These are phyloP conservation scores for Sphaerophoria taeniata DNA, from an alignment of 2,888 invertebrate species.

Conservation along the genomic window DNA sequence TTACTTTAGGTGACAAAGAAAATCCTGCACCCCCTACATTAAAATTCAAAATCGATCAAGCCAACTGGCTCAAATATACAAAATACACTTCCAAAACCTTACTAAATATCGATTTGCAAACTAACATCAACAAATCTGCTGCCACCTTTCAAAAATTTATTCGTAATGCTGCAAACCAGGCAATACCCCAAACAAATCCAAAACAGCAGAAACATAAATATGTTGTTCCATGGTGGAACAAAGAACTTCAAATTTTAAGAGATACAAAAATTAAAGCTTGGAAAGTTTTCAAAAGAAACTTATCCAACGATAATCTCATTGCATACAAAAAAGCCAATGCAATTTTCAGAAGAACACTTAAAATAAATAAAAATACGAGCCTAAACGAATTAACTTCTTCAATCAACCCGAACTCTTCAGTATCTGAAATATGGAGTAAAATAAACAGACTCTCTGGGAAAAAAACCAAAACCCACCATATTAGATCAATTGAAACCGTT, in stretches of 20 bases:
- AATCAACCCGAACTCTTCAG: too few relatives aligned
- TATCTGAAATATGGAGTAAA: too few relatives aligned
- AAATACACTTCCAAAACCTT: too few relatives aligned
- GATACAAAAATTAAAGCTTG: not conserved
- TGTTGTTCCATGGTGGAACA: not conserved
- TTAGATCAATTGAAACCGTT: not conserved
- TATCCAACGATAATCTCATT: not conserved
- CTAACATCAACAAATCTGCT: not conserved
- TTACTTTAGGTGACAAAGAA: too few relatives aligned
- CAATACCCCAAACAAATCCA: not conserved
- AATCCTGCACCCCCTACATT: too few relatives aligned
- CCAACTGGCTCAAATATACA: too few relatives aligned
- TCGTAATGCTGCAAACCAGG: not conserved
- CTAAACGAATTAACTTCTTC: not conserved
- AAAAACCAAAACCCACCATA: not conserved
- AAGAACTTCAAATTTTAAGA: not conserved
- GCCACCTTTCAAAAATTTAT: not conserved
- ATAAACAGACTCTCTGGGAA: too few relatives aligned
- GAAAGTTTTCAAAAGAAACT: not conserved
- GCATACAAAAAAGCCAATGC: constrained; percentile 3
- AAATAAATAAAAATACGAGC: not conserved
- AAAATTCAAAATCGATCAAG: too few relatives aligned
- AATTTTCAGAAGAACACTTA: not conserved
- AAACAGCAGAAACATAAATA: not conserved
- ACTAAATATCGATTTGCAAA: too few relatives aligned